Conservation (phyloP, 2,888 invertebrate species). For the Biston stratarius region DNA sequence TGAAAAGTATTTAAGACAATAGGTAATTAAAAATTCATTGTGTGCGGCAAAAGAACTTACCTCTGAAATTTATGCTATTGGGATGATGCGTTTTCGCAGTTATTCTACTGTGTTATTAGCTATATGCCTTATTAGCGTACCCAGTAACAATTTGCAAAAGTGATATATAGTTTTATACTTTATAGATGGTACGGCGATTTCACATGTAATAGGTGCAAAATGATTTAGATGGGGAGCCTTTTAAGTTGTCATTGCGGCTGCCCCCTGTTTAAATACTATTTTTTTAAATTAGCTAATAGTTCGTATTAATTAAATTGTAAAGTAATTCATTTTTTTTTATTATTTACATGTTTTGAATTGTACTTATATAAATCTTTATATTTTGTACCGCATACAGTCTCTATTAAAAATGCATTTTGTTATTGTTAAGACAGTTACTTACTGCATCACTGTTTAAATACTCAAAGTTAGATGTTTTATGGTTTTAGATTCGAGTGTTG, state of each 20-base stretch:
- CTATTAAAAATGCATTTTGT: conserved; percentile 9
- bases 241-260: too few relatives aligned
- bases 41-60: background rate
- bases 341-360: background rate
- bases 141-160: conserved; percentile 5
- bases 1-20: too few relatives aligned
- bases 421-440: conserved; percentile 30
- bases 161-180: conserved; percentile 5
- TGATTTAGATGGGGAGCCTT: background rate
- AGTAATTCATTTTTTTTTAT: conserved; percentile 4
- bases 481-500: conserved; percentile 26
- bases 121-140: background rate
- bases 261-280: too few relatives aligned
- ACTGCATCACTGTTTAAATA: conserved; percentile 43
- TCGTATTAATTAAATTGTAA: conserved; percentile 1
- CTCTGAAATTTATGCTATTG: background rate
- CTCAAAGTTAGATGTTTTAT: conserved; percentile 39
- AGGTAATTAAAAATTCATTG: too few relatives aligned
- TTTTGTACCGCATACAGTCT: background rate
- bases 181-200: background rate
- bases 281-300: too few relatives aligned
- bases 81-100: background rate
- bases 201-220: background rate
- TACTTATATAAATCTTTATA: background rate
- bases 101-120: background rate